phyloP scores from a whole-genome alignment of 2,113 vertebrate species.

The Cygnus buccinator region DNA sequence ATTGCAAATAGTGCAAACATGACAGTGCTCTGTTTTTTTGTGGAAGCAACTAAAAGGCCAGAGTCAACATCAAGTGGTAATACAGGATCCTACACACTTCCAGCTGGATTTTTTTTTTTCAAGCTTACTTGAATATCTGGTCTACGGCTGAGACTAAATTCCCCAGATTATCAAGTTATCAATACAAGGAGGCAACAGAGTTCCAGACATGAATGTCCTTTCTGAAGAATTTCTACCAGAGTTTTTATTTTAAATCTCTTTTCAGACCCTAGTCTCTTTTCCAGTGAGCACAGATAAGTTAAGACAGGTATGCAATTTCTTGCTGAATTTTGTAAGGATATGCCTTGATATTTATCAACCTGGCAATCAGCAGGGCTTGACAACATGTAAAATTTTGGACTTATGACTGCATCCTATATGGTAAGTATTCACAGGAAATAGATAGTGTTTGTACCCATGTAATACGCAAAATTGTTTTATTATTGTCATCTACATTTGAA shows the following conservation, averaged over 20 bases:
- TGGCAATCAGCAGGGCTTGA: not conserved
- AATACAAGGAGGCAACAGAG: not conserved
- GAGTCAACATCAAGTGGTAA: not conserved
- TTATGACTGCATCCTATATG: not conserved
- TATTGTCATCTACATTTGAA: not conserved
- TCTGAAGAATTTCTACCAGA: not conserved
- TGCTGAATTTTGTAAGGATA: not conserved
- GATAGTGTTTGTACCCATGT: not conserved
- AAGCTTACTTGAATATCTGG: not conserved
- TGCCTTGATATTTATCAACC: fast-evolving
- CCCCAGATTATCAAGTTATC: not conserved
- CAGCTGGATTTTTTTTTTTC: fast-evolving
- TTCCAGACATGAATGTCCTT: not conserved
- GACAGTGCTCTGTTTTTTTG: not conserved
- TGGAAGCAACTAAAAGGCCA: not conserved
- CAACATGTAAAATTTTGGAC: not conserved
- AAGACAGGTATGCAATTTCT: not conserved
- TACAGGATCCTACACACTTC: not conserved
- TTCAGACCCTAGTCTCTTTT: not conserved
- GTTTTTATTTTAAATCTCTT: not conserved
- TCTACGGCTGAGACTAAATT: not conserved
- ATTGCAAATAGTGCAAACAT: not conserved
- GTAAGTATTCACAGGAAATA: not conserved
- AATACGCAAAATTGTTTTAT: not conserved
- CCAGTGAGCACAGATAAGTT: not conserved